Evolutionary conservation across 2,797 vertebrate species (phyloP).

Genomic region (Brachymystax lenok): DNA sequence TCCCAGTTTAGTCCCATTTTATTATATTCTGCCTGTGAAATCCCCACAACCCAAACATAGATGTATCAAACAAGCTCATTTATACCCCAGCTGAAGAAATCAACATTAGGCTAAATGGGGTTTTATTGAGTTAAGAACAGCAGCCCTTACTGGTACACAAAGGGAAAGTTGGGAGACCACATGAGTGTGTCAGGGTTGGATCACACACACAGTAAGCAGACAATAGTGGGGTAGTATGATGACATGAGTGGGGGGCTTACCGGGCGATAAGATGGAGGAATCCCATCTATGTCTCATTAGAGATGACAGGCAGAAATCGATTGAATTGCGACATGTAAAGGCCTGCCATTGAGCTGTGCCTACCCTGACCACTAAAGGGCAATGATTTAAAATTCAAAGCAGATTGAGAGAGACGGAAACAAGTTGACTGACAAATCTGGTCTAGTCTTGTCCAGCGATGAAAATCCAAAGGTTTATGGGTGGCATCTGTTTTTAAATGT

Average conservation of each 20-base stretch:
- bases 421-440: neutral
- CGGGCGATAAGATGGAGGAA: neutral
- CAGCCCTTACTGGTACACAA: constrained; percentile 52
- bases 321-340: neutral
- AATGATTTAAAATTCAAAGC: neutral
- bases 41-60: constrained; percentile 27
- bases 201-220: neutral
- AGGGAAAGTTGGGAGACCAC: neutral
- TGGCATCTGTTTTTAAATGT: neutral
- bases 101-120: constrained; percentile 15
- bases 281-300: constrained; percentile 11
- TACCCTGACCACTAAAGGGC: neutral
- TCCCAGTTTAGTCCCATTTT: neutral
- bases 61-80: constrained; percentile 44
- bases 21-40: constrained; percentile 51
- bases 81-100: constrained; percentile 26
- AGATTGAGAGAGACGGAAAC: no score
- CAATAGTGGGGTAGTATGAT: neutral
- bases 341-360: neutral
- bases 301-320: neutral
- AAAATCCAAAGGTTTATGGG: neutral
- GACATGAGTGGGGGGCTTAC: neutral
- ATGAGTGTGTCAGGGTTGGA: neutral
- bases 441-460: neutral
- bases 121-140: constrained; percentile 60